Evolutionary conservation across 2,888 invertebrate species (phyloP).

Genomic region (Metalampra italica): DNA sequence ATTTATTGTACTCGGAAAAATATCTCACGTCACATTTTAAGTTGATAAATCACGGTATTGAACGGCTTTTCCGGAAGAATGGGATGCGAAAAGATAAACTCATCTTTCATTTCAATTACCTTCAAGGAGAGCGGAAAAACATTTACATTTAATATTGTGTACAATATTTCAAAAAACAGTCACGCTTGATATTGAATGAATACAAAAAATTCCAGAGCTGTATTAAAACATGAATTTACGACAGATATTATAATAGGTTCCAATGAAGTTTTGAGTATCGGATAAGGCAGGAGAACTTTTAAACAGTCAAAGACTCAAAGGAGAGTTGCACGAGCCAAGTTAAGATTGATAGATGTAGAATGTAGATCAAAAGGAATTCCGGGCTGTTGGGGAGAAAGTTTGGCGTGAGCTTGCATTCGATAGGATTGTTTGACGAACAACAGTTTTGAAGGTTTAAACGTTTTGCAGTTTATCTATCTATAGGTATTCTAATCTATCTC

Average conservation of each 20-base stretch:
- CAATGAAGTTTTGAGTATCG: slow-evolving; percentile 5
- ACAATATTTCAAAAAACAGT: slow-evolving; percentile 23
- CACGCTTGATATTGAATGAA: slow-evolving; percentile 23
- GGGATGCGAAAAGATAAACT: slow-evolving; percentile 38
- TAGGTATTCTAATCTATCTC: too few species aligned
- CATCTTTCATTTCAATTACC: slow-evolving; percentile 51
- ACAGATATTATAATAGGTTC: slow-evolving; percentile 1
- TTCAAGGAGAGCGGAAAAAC: slow-evolving; percentile 32
- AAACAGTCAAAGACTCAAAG: slow-evolving; percentile 10
- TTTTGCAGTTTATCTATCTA: too few species aligned
- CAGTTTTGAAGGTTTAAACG: background rate
- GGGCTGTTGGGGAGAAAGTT: slow-evolving; percentile 9
- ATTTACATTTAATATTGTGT: slow-evolving; percentile 37
- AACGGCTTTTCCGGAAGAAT: slow-evolving; percentile 49
- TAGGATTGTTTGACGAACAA: slow-evolving; percentile 1
- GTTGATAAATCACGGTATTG: slow-evolving; percentile 61
- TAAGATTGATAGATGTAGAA: slow-evolving; percentile 12
- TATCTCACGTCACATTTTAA: slow-evolving; percentile 37
- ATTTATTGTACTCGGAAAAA: slow-evolving; percentile 7
- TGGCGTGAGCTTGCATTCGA: slow-evolving; percentile 10
- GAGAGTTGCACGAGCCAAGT: slow-evolving; percentile 8
- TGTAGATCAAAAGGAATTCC: slow-evolving; percentile 13
- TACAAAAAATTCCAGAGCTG: slow-evolving; percentile 5
- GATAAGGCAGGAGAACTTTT: slow-evolving; percentile 20
- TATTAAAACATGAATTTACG: slow-evolving; percentile 18